phyloP scores from a whole-genome alignment of 2,797 vertebrate species.

The Acipenser ruthenus region DNA sequence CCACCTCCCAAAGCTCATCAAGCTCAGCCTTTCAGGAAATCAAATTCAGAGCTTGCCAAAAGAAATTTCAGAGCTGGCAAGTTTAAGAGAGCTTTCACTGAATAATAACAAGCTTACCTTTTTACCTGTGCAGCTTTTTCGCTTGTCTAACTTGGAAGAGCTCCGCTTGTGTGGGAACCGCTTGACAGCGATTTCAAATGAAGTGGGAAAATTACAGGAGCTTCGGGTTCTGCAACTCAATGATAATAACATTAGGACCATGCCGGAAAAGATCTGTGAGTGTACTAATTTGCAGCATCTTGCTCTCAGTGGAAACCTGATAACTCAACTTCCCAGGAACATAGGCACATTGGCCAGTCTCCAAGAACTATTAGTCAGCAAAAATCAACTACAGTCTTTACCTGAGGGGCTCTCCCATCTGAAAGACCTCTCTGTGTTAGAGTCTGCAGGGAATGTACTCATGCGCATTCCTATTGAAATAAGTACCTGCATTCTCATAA shows the following conservation, averaged over 20 bases:
- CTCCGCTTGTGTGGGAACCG: conserved; percentile 41
- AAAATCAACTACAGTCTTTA: conserved; percentile 36
- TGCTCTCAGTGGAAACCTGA: conserved; percentile 35
- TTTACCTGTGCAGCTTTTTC: conserved; percentile 45
- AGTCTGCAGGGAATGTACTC: conserved; percentile 40
- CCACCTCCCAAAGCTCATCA: conserved; percentile 35
- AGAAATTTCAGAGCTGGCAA: conserved; percentile 37
- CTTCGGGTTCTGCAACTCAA: conserved; percentile 42
- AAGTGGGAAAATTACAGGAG: conserved; percentile 38
- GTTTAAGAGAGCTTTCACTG: conserved; percentile 35
- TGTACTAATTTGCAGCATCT: conserved; percentile 36
- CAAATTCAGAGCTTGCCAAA: conserved; percentile 45
- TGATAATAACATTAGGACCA: conserved; percentile 41
- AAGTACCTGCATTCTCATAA: conserved; percentile 40
- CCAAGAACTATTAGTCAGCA: conserved; percentile 36
- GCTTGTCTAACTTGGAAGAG: conserved; percentile 37
- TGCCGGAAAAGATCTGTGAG: conserved; percentile 38
- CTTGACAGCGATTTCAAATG: conserved; percentile 41
- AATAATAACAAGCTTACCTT: conserved; percentile 44
- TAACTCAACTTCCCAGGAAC: conserved; percentile 36
- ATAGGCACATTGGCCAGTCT: conserved; percentile 39
- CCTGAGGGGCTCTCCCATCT: conserved; percentile 36
- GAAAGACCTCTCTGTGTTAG: conserved; percentile 31
- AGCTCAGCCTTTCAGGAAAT: conserved; percentile 41
- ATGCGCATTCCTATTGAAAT: conserved; percentile 38